Base-by-base conservation (phyloP, 2,113 vertebrate species). In the Thamnaconus septentrionalis region DNA sequence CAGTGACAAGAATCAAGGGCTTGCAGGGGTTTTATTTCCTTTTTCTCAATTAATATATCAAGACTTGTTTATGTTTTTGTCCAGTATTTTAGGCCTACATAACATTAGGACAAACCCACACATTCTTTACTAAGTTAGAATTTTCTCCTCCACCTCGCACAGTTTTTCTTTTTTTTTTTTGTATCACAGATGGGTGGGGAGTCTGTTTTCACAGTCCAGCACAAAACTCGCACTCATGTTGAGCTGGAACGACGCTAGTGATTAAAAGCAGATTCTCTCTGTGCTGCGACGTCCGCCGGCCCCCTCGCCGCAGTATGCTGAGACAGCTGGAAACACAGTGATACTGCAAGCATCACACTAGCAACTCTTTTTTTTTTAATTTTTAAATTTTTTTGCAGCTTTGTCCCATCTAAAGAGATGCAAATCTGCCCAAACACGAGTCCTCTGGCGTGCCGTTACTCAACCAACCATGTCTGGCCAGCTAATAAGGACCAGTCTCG, bases 401-500 rank as follows among this genome's bases (percentile, higher is more conserved):
- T 50, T 74, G 11, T 70, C 31, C 41, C 45, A 46, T 72, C 76
- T 71, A 69, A 66, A 75, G 9, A 41, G 60, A 73, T 64, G 66
- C 65, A 73, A 59, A 73, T 54, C 18, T 69, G 61, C 56, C 40
- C 42, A 61, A 77, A 65, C 41, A 61, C 7, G 68, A 10, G 46
- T 52, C 56, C 53, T 3, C 59, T 60, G 51, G 57, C 55, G 61
- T 53, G 53, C 53, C 71, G 76, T 54, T 71, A 65, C 71, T 81
- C 71, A 71, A 71, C 80, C 66, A 78, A 60, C 49, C 31, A 11
- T 68, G 52, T 69, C 71, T 56, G 48, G 11, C 39, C 54, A 44
- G 41, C 64, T 80, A 80, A 85, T 83, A 76, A 79, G 59, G 61
- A 74, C 48, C 74, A 68, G 43, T 72, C 61, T 59, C 56, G 60